These are phyloP conservation scores for Muscicapa comitata DNA, from an alignment of 2,797 vertebrate species.

Conservation along the genomic window DNA sequence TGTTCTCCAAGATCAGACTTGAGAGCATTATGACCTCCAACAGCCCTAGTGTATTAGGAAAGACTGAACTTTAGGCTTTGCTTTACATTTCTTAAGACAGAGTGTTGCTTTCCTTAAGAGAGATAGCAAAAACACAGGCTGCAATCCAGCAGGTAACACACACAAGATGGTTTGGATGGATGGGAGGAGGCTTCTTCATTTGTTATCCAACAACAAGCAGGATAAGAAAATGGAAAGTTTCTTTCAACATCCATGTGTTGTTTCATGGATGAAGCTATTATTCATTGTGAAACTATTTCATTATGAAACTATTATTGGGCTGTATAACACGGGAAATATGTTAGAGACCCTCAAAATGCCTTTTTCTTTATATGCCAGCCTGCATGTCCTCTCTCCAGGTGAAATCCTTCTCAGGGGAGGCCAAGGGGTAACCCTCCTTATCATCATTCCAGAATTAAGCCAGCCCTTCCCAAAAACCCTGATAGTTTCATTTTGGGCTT, in stretches of 20 bases:
- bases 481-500: background rate
- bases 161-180: background rate
- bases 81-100: background rate
- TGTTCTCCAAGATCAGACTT: background rate
- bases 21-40: rapidly evolving
- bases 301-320: background rate
- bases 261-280: background rate
- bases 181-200: background rate
- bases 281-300: too few species aligned
- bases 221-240: background rate
- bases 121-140: background rate
- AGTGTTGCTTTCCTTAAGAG: background rate
- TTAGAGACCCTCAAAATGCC: background rate
- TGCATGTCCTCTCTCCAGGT: background rate
- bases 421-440: background rate
- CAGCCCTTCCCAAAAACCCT: background rate
- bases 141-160: background rate
- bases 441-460: background rate
- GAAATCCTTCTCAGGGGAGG: background rate
- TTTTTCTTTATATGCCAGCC: background rate
- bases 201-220: background rate
- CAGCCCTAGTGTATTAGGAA: background rate
- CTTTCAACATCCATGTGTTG: background rate
- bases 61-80: background rate
- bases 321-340: background rate